A percentile compares a stretch with the other conserved stretches of the same genome.
Conservation (phyloP, 1,140 invertebrate genomes). For the Drosophila rufa region DNA sequence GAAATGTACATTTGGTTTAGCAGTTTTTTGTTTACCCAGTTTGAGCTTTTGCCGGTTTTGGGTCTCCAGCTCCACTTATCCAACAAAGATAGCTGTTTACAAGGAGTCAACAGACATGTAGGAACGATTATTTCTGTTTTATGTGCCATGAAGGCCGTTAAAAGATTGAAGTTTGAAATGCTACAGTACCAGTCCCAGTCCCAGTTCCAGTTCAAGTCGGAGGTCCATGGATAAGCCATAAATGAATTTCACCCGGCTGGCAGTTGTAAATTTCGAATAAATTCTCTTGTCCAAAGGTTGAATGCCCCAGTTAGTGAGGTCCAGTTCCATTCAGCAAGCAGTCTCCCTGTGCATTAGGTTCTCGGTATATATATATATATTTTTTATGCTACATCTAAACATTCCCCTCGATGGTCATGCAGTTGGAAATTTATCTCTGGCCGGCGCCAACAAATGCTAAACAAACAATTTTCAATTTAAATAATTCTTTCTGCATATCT, state of each 20-base stretch:
- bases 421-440: conserved; percentile 53
- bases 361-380: conserved; percentile 17
- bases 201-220: conserved; percentile 1
- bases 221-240: conserved; percentile 32
- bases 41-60: conserved; percentile 12
- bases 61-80: conserved; percentile 28
- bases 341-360: conserved; percentile 18
- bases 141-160: conserved; percentile 32
- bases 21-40: conserved; percentile 25
- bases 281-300: conserved; percentile 11
- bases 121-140: conserved; percentile 41
- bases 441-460: conserved; percentile 66
- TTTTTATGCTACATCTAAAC: conserved; percentile 20
- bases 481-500: conserved; percentile 68
- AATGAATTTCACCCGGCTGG: conserved; percentile 37
- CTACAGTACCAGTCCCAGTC: background rate
- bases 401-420: conserved; percentile 31
- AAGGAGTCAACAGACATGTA: conserved; percentile 52
- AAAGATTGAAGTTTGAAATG: conserved; percentile 49
- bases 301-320: conserved; percentile 26
- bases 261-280: conserved; percentile 40
- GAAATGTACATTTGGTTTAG: conserved; percentile 50
- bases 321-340: conserved; percentile 7
- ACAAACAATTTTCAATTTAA: conserved; percentile 78
- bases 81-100: conserved; percentile 50